Evolutionary conservation across 2,113 vertebrate species (phyloP).

Genomic region (Collichthys lucidus): DNA sequence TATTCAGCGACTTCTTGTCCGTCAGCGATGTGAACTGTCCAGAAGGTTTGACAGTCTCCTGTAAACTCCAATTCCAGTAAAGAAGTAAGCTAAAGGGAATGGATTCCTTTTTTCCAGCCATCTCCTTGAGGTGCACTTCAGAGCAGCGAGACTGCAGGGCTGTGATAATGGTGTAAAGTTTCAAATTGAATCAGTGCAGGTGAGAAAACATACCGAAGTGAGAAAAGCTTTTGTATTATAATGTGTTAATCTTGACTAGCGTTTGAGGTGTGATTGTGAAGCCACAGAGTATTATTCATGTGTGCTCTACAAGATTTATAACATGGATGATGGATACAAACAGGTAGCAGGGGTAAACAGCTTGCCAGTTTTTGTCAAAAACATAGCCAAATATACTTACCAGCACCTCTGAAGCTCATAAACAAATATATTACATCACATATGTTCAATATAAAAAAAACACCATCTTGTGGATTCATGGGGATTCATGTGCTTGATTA

Average conservation of each 20-base stretch:
- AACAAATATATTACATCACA: too few relatives aligned
- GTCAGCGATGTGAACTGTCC: not conserved
- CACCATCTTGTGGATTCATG: too few relatives aligned
- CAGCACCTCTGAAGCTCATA: too few relatives aligned
- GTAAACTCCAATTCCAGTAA: not conserved
- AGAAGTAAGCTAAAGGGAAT: not conserved
- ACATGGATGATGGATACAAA: not conserved
- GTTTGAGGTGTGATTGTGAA: too few relatives aligned
- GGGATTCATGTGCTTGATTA: too few relatives aligned
- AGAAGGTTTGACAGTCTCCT: not conserved
- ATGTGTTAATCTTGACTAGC: too few relatives aligned
- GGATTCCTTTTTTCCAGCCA: not conserved
- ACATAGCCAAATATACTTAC: too few relatives aligned
- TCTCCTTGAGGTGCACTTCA: not conserved
- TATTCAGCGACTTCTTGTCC: not conserved
- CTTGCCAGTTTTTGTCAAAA: too few relatives aligned
- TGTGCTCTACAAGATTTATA: not conserved
- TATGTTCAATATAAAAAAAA: too few relatives aligned
- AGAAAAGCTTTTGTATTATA: not conserved
- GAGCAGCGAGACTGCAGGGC: not conserved
- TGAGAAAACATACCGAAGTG: constrained; percentile 5
- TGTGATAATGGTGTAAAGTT: constrained; percentile 16
- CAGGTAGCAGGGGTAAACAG: too few relatives aligned
- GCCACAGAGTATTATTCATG: not conserved
- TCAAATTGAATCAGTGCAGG: constrained; percentile 20